Base-by-base conservation (phyloP, 2,797 vertebrate genomes). In the Argentina silus region DNA sequence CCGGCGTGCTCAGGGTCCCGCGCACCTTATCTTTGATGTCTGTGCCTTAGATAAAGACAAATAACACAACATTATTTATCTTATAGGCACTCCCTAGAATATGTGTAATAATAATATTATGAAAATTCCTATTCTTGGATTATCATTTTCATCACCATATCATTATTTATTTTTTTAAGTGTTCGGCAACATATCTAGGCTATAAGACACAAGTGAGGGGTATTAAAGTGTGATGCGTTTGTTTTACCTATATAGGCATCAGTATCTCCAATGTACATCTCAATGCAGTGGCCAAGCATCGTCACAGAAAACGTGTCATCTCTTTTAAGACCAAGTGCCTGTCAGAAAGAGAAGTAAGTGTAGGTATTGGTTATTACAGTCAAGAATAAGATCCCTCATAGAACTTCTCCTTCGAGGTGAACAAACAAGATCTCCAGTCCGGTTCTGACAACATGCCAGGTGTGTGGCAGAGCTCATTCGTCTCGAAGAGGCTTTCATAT, bases 261-360 rank as follows among this genome's bases (percentile, higher is more conserved):
- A 0, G 97, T 97, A 90, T 99, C 97, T 42, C 97, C 96, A 78
- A 99, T 99, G 88, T 99, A 99, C 98, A 99, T 99, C 90, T 99
- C 97, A 76, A 99, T 99, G 82, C 98, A 99, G 78, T 99, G 97
- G 51, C 97, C 98, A 12, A 99, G 96, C 98, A 99, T 99, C 0
- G 98, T 98, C 85, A 99, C 98, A 9, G 98, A 99, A 93, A 99
- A 99, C 0, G 97, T 98, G 87, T 99, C 98, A 80, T 99, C 98
- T 82, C 98, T 95, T 84, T 98, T 96, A 72, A 99, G 95, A 86
- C 98, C 98, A 63, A 99, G 96, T 42, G 98, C 98, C 98, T 99
- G 89, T 48, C 61, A 59, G 12, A 72, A 19, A 59, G 1, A 70
- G 21, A 73, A n/a, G 61, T 59, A 74, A 0, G 48, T 36, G 59